Evolutionary conservation across 2,888 invertebrate species (phyloP).

Genomic region (Orthosia gothica): DNA sequence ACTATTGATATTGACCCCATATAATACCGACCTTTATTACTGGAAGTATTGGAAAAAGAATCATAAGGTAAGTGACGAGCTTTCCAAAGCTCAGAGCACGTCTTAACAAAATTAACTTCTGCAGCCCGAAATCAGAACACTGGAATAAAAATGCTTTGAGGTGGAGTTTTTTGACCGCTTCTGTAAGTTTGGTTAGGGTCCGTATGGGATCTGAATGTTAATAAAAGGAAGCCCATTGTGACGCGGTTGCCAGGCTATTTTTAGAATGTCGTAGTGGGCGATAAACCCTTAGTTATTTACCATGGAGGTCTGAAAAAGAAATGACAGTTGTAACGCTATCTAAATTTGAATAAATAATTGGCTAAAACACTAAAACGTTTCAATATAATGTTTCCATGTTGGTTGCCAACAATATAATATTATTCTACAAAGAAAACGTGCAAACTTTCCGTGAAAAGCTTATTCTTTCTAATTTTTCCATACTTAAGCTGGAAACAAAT

Average conservation of each 20-base stretch:
- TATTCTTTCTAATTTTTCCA: too few species aligned
- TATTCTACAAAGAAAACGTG: too few species aligned
- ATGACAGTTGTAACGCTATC: too few species aligned
- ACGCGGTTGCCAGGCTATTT: neutral
- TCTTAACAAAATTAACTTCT: constrained; percentile 40
- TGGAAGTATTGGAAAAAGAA: constrained; percentile 54
- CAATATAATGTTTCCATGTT: too few species aligned
- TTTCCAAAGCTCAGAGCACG: constrained; percentile 51
- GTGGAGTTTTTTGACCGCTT: constrained; percentile 11
- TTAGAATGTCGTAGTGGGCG: neutral
- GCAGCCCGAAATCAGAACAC: neutral
- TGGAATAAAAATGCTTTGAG: neutral
- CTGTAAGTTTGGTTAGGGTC: constrained; percentile 34
- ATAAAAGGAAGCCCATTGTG: constrained; percentile 52
- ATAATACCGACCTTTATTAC: constrained; percentile 35
- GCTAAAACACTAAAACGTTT: too few species aligned
- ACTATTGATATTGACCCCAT: constrained; percentile 36
- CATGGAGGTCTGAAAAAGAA: neutral
- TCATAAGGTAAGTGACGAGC: constrained; percentile 42
- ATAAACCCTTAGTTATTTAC: neutral
- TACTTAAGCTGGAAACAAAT: too few species aligned
- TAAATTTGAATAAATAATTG: too few species aligned
- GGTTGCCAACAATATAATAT: too few species aligned
- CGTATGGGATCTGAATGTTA: constrained; percentile 58
- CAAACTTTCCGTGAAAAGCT: too few species aligned